Evolutionary conservation across 2,888 invertebrate species (phyloP), one percentile per base, ranked within the genome.

Genomic region (Ectropis crepuscularia): DNA sequence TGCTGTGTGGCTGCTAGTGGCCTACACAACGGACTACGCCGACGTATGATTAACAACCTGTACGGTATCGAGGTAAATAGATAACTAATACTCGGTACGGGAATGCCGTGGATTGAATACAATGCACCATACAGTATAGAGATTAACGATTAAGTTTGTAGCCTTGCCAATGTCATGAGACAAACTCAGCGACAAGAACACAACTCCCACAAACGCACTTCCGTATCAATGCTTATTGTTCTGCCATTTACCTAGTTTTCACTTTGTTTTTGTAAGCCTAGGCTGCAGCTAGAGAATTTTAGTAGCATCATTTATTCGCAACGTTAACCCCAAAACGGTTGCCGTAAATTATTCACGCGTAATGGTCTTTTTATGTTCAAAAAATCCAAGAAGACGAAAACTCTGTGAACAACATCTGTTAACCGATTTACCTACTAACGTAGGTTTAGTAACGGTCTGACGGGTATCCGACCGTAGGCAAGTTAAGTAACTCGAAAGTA

Each of bases 1-100:
- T 78, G 80, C 73, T 77, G 77, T 78, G 80, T 80, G 73, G 72
- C 63, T 48, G 76, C 76, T 85, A 83, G 80, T 77, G 75, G 80
- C 77, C 75, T 73, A 74, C 75, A 59, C 63, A 42, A 47, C 57
- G 63, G 36, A 72, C 78, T 74, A 73, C 72, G 68, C 79, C 77
- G 76, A 81, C 80, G 80, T 82, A 82, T 84, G 83, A 87, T 83
- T 87, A 86, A 78, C 75, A 77, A 83, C 83, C 84, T 84, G 84
- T 85, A 83, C 68, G 68, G 59, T 77, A 83, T 84, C 74, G 80
- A 85, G 82, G 86, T 83, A 81, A 82, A 82, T 81, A 83, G 81
- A 82, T 77, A 78, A 82, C 78, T 78, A 72, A 79, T 78, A 73
- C 77, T 72, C 73, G 62, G 71, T 76, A 74, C 73, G 72, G 71